Evolutionary conservation across 1,140 invertebrate genomes (phyloP), one percentile per base, ranked within the genome.

Genomic region (Galendromus occidentalis): DNA sequence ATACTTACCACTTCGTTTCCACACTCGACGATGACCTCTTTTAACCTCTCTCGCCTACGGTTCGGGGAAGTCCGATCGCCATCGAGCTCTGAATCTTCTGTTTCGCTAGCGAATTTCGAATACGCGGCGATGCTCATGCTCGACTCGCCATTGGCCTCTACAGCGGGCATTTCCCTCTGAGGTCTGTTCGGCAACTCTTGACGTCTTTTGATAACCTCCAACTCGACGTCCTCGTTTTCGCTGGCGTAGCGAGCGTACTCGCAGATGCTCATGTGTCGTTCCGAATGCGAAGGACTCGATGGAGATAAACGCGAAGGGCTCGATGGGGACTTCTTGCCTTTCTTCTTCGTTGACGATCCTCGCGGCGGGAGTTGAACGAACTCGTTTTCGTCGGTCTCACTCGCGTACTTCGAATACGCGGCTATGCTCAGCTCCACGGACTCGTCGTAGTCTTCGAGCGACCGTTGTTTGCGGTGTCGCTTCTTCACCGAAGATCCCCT

Each of bases 1-100:
- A 59, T 59, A 33, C 51, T 59, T 17, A 59, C 33, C 51, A 59
- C 51, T 33, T 59, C 51, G 33, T 59, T 59, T 18, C 51, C 51
- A 9, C 51, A 59, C 22, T 59, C 51, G 1, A 59, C 51, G 2
- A 59, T 59, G 14, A 59, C 51, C 33, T 59, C 51, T 25, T 59
- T 59, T 2, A 59, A 9, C 25, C 51, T 1, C 14, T 25, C 12
- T 25, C 33, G 14, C 25, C 9, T 17, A 2, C 22, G 14, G 25
- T 25, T 59, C 33, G 51, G 9, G 33, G n/a, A n/a, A n/a, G 4
- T 9, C 4, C 33, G 33, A 9, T 39, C 33, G 33, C 33, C 33
- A 5, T 59, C 51, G 14, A 59, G 14, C 6, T 59, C 51, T 14
- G 51, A 59, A 25, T 59, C 51, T 33, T 59, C 51, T 29, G 25